Conservation (phyloP, 1,140 invertebrate species). For the Apis dorsata region DNA sequence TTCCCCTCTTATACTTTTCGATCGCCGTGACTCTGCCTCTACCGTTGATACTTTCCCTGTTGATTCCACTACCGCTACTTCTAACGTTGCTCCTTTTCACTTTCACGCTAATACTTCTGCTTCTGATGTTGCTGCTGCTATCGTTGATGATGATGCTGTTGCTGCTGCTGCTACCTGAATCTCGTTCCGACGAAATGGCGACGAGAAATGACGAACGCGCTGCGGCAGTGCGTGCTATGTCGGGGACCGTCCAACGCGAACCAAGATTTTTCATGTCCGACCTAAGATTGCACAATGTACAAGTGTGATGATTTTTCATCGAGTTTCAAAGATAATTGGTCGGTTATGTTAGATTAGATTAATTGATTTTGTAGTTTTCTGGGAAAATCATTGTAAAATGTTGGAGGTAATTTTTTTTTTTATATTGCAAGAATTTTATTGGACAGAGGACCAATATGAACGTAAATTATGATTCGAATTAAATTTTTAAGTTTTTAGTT, state of each 20-base stretch:
- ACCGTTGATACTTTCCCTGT: slow-evolving; percentile 23
- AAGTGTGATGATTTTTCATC: neutral
- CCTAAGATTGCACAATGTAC: slow-evolving; percentile 56
- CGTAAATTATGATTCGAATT: too few species aligned
- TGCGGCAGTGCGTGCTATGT: slow-evolving; percentile 81
- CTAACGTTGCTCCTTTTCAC: slow-evolving; percentile 5
- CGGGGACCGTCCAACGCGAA: slow-evolving; percentile 80
- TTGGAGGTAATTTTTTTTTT: too few species aligned
- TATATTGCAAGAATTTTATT: too few species aligned
- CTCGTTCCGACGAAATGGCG: slow-evolving; percentile 74
- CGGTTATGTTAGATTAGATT: neutral
- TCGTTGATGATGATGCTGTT: slow-evolving; percentile 33
- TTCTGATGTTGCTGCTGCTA: slow-evolving; percentile 34
- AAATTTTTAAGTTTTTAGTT: too few species aligned
- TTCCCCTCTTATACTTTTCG: slow-evolving; percentile 59
- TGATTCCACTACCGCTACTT: slow-evolving; percentile 28
- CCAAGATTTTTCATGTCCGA: slow-evolving; percentile 81
- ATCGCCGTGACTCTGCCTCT: slow-evolving; percentile 56
- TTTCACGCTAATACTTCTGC: slow-evolving; percentile 29
- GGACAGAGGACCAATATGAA: too few species aligned
- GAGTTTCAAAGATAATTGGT: neutral
- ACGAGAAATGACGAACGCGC: slow-evolving; percentile 78
- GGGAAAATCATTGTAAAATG: too few species aligned
- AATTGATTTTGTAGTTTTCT: neutral
- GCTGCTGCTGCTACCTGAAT: slow-evolving; percentile 60